A percentile compares a stretch with the other conserved stretches of the same genome.
phyloP scores from a whole-genome alignment of 2,888 invertebrate species.

The Alcis repandata region DNA sequence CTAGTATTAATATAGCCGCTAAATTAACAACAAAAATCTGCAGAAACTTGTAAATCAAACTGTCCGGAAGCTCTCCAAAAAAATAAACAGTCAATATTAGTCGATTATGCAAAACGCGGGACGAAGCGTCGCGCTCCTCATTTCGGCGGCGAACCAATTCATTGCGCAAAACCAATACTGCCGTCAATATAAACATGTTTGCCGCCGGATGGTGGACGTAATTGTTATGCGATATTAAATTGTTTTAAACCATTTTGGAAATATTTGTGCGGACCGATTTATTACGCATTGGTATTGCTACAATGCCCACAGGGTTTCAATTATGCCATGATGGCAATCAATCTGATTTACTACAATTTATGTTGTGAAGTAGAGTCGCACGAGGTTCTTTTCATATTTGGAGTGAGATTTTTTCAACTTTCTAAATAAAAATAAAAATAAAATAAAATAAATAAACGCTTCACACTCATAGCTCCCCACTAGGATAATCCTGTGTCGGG shows the following conservation, averaged over 20 bases:
- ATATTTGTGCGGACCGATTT: conserved; percentile 24
- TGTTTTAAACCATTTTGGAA: conserved; percentile 41
- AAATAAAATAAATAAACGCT: too few species aligned
- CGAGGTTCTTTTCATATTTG: too few species aligned
- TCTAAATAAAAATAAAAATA: too few species aligned
- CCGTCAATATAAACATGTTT: conserved; percentile 73
- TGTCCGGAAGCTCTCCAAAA: conserved; percentile 11
- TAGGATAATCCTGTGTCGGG: too few species aligned
- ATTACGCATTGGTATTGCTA: conserved; percentile 5
- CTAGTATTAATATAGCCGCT: too few species aligned
- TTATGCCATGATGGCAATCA: conserved; percentile 16
- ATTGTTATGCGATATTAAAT: conserved; percentile 53
- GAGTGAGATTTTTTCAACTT: too few species aligned
- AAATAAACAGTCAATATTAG: conserved; percentile 67
- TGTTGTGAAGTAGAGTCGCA: neutral
- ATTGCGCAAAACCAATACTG: conserved; percentile 72
- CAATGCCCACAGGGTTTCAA: neutral
- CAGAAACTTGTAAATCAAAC: neutral
- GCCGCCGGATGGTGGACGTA: conserved; percentile 56
- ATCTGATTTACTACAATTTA: conserved; percentile 5
- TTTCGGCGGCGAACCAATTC: conserved; percentile 70
- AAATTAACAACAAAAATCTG: too few species aligned
- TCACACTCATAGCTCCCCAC: too few species aligned
- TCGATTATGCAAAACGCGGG: conserved; percentile 68
- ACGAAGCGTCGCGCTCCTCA: conserved; percentile 59